phyloP scores from a whole-genome alignment of 2,113 vertebrate genomes.

The Pelecanus crispus region DNA sequence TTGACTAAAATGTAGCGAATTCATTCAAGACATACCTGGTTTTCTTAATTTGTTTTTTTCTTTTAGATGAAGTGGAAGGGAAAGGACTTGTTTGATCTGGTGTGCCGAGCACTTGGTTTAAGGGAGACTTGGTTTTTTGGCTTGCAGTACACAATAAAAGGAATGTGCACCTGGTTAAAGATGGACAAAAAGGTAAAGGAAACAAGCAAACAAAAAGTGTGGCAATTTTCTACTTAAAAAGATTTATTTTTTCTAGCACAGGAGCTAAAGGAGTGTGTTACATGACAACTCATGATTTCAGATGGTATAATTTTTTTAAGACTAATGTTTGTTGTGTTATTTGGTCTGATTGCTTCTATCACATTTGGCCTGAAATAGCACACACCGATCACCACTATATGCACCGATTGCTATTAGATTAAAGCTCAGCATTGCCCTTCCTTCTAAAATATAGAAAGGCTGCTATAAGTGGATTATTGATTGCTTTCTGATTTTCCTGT shows the following conservation, averaged over 20 bases:
- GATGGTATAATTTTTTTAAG: neutral
- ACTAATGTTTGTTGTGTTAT: neutral
- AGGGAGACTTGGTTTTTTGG: constrained; percentile 95
- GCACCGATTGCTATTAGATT: neutral
- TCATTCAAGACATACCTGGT: neutral
- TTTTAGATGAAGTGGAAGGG: constrained; percentile 92
- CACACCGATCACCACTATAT: neutral
- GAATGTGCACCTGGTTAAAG: constrained; percentile 89
- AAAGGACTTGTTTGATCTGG: constrained; percentile 90
- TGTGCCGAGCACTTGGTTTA: constrained; percentile 85
- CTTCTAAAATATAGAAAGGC: neutral
- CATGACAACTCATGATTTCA: neutral
- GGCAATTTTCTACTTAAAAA: neutral
- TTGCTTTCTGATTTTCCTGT: neutral
- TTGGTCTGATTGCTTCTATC: neutral
- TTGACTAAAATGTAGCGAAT: neutral
- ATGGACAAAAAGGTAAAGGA: constrained; percentile 85
- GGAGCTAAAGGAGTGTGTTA: neutral
- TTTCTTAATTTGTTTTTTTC: neutral
- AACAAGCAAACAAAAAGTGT: neutral
- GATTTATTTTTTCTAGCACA: neutral
- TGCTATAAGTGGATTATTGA: neutral
- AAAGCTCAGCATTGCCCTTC: neutral
- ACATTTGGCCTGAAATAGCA: neutral
- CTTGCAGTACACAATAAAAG: constrained; percentile 85